A percentile compares a stretch with the other conserved stretches of the same genome.
phyloP scores from a whole-genome alignment of 2,888 invertebrate species.

The Lacanobia wlatinum region DNA sequence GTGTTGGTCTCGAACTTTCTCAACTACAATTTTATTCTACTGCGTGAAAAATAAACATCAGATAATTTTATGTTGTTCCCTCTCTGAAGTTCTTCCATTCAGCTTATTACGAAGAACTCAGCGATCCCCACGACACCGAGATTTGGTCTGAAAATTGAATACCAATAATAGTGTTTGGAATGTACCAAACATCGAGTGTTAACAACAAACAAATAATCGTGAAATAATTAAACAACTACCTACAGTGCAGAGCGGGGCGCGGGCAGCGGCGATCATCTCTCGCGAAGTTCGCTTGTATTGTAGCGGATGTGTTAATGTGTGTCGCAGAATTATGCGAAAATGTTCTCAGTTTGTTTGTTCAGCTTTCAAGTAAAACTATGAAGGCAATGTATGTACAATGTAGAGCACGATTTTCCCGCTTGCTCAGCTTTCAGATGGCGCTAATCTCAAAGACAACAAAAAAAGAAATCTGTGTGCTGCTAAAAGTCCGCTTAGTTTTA shows the following conservation, averaged over 20 bases:
- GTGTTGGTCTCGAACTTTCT: slow-evolving; percentile 20
- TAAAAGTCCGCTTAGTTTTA: no score
- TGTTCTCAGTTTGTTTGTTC: slow-evolving; percentile 51
- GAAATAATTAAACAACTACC: slow-evolving; percentile 28
- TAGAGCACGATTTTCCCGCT: slow-evolving; percentile 30
- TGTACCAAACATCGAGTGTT: slow-evolving; percentile 37
- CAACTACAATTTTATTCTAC: not conserved
- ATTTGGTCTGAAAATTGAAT: slow-evolving; percentile 57
- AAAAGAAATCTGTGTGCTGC: no score
- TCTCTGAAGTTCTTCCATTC: slow-evolving; percentile 26
- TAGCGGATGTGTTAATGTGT: slow-evolving; percentile 29
- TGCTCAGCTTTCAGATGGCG: not conserved
- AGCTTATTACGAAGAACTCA: slow-evolving; percentile 35
- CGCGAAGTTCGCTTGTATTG: slow-evolving; percentile 29
- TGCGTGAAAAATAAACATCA: slow-evolving; percentile 28
- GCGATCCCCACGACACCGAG: slow-evolving; percentile 25
- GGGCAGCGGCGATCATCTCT: slow-evolving; percentile 8
- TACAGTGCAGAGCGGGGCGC: not conserved
- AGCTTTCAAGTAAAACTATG: slow-evolving; percentile 50
- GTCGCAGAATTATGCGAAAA: slow-evolving; percentile 47
- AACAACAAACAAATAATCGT: slow-evolving; percentile 40
- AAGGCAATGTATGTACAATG: slow-evolving; percentile 47
- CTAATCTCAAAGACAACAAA: no score
- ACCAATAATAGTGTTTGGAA: slow-evolving; percentile 60
- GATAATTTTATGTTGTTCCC: slow-evolving; percentile 24